Percentiles rank a stretch among this genome's conserved stretches.
These are phyloP conservation scores for Drosophila kepulauana DNA, from an alignment of 1,140 invertebrate genomes.

Conservation along the genomic window DNA sequence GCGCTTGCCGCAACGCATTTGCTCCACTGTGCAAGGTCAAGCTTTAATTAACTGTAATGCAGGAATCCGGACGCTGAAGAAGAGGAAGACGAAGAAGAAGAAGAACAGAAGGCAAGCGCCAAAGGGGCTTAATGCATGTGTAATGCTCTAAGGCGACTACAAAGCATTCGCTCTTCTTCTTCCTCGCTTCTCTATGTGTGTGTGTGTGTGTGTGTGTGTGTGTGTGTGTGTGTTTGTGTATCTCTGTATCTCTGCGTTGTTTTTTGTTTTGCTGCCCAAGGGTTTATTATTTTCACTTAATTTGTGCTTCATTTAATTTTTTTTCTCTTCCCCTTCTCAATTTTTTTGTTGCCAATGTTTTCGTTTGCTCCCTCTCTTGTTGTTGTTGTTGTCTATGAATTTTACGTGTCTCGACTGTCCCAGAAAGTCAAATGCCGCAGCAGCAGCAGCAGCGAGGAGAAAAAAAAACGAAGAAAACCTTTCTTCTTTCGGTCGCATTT, in stretches of 20 bases:
- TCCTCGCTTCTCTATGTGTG: neutral
- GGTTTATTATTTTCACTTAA: conserved; percentile 82
- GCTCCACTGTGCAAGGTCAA: conserved; percentile 51
- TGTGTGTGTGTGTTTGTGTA: neutral
- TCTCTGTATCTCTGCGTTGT: conserved; percentile 24
- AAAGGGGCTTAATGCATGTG: conserved; percentile 45
- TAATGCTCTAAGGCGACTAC: conserved; percentile 27
- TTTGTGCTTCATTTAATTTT: conserved; percentile 67
- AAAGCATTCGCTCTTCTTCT: neutral
- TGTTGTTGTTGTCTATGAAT: conserved; percentile 50
- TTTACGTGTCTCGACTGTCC: conserved; percentile 57
- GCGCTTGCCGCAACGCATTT: neutral
- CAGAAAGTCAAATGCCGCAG: conserved; percentile 71
- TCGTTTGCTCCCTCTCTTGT: neutral
- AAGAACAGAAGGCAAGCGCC: conserved; percentile 13
- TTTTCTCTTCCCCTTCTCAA: neutral
- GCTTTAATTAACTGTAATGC: conserved; percentile 77
- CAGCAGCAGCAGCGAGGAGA: conserved; percentile 50
- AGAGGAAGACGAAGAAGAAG: conserved; percentile 2
- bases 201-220: neutral
- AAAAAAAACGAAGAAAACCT: conserved; percentile 30
- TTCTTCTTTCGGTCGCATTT: conserved; percentile 8
- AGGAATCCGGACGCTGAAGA: conserved; percentile 6
- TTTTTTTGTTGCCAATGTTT: conserved; percentile 2
- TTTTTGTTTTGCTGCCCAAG: conserved; percentile 31